Conservation (phyloP, 2,797 vertebrate genomes). For the Caiman crocodilus region DNA sequence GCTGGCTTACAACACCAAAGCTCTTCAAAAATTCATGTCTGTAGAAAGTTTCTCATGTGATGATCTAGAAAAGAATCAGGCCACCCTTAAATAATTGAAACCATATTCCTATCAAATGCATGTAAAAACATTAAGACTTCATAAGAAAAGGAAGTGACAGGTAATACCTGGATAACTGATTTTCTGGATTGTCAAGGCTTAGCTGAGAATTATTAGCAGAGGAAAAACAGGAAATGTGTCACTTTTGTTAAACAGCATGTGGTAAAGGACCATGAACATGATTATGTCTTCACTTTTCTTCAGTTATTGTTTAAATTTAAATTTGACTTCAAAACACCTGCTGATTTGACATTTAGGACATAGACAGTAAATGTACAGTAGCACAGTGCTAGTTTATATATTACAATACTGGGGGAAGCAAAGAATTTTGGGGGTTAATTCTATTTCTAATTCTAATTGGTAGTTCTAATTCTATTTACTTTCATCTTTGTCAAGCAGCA, state of each 20-base stretch:
- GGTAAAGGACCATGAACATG: not conserved
- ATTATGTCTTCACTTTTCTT: not conserved
- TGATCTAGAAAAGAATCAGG: not conserved
- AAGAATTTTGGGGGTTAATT: not conserved
- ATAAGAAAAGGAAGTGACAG: not conserved
- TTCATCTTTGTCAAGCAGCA: not conserved
- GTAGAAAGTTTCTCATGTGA: not conserved
- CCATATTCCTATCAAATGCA: accelerated
- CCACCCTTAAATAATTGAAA: not conserved
- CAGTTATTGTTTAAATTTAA: not conserved
- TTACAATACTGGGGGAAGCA: not conserved
- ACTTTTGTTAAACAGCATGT: not conserved
- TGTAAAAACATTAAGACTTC: not conserved
- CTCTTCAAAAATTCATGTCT: not conserved
- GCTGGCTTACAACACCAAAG: not conserved
- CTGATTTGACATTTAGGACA: not conserved
- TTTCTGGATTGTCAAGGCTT: not conserved
- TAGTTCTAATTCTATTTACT: too few species aligned
- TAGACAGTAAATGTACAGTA: not conserved
- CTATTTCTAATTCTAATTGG: not conserved
- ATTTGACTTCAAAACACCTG: not conserved
- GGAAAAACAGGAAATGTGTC: not conserved
- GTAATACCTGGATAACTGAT: accelerated
- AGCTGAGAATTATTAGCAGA: not conserved
- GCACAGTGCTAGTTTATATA: not conserved